phyloP scores from a whole-genome alignment of 2,888 invertebrate species.

The Mythimna loreyi region DNA sequence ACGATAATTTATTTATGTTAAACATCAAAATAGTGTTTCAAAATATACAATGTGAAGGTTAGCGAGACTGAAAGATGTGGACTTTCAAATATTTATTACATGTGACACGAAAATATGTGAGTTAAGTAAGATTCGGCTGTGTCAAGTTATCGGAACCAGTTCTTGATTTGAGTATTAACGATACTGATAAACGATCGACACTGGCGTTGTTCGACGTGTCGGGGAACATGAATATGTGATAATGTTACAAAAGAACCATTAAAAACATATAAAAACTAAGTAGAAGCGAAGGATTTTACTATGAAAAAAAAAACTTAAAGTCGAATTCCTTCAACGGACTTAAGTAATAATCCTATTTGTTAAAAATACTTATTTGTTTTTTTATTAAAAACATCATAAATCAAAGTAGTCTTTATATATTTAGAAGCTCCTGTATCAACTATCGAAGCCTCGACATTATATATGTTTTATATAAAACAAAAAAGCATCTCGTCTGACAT shows the following conservation, averaged over 20 bases:
- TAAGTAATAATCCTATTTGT: not conserved
- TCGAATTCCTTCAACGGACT: not conserved
- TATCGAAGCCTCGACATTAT: not conserved
- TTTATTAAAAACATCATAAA: not conserved
- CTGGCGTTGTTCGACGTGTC: conserved; percentile 45
- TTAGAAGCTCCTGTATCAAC: not conserved
- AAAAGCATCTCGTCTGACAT: conserved; percentile 44
- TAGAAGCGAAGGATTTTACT: not conserved
- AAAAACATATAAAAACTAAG: not conserved
- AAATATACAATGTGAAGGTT: conserved; percentile 75
- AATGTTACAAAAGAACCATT: conserved; percentile 10
- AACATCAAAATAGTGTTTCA: conserved; percentile 72
- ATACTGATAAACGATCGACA: conserved; percentile 60
- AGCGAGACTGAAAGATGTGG: conserved; percentile 74
- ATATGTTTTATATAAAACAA: conserved; percentile 6
- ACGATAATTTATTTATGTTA: conserved; percentile 58
- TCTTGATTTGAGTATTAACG: conserved; percentile 61
- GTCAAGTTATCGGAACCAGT: conserved; percentile 72
- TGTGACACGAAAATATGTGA: conserved; percentile 74
- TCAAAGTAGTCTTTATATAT: conserved; percentile 2
- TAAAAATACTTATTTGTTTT: conserved; percentile 2
- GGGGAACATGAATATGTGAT: conserved; percentile 1
- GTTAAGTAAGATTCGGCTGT: conserved; percentile 70
- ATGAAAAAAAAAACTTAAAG: not conserved
- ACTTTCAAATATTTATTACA: conserved; percentile 78